phyloP scores from a whole-genome alignment of 1,140 invertebrate genomes.

The Saccostrea glomerata region DNA sequence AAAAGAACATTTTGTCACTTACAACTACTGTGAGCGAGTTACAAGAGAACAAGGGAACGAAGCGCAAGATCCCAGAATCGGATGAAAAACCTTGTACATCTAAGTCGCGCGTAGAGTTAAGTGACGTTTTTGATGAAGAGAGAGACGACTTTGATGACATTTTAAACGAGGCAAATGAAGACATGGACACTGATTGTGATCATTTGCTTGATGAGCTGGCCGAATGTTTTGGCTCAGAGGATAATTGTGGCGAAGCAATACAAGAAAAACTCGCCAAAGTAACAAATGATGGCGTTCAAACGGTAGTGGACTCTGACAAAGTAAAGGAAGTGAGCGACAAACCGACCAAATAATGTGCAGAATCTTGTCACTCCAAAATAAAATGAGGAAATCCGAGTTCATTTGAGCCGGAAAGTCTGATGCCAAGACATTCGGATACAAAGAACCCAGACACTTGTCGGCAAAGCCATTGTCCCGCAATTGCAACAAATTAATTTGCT shows the following conservation, averaged over 20 bases:
- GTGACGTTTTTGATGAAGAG: no score
- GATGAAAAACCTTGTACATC: no score
- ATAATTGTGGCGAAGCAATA: background rate
- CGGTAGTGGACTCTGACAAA: background rate
- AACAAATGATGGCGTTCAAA: background rate
- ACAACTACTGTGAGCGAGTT: no score
- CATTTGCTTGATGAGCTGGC: background rate
- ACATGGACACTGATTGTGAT: background rate
- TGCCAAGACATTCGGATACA: background rate
- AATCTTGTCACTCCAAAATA: background rate
- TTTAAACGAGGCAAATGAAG: background rate
- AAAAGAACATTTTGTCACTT: no score
- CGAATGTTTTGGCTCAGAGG: background rate
- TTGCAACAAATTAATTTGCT: background rate
- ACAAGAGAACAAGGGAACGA: no score
- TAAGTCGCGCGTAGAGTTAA: no score
- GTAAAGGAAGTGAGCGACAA: background rate
- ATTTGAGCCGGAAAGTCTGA: background rate
- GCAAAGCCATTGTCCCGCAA: slow-evolving; percentile 1
- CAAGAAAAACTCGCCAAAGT: background rate
- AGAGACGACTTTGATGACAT: no score
- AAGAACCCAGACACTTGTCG: background rate
- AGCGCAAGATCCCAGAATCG: no score
- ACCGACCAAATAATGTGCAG: background rate
- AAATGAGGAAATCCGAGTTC: background rate